Percentiles rank a stretch among this genome's conserved stretches.
Conservation (phyloP, 2,797 vertebrate genomes). For the Syncerus caffer region DNA sequence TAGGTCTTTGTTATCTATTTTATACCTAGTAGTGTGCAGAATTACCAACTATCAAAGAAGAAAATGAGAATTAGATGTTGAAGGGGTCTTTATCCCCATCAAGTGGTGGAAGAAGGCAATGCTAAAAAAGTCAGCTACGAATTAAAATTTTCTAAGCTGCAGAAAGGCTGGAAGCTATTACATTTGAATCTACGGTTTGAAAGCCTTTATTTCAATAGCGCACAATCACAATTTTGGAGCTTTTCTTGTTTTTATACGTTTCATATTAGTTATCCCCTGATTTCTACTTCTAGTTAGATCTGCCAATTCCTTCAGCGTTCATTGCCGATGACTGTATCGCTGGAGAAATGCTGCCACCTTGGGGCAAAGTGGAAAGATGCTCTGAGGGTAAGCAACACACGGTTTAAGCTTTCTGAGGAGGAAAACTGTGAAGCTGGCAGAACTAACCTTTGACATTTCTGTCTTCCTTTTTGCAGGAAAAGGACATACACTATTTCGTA, state of each 20-base stretch:
- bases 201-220: neutral
- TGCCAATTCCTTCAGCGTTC: rapidly evolving
- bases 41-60: neutral
- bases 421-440: neutral
- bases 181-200: neutral
- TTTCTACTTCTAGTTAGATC: neutral
- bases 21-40: neutral
- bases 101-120: neutral
- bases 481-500: neutral
- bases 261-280: rapidly evolving
- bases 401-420: neutral
- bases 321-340: neutral
- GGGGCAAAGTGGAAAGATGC: neutral
- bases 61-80: neutral
- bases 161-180: neutral
- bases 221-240: neutral
- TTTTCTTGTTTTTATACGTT: neutral
- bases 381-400: rapidly evolving
- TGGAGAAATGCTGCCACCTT: conserved; percentile 61
- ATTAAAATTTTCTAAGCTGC: neutral
- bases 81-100: conserved; percentile 17
- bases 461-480: neutral
- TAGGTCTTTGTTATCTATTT: neutral
- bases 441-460: neutral
- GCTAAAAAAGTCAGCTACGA: neutral